Conservation (phyloP, 2,113 vertebrate species). For the Cercopithecus mona region DNA sequence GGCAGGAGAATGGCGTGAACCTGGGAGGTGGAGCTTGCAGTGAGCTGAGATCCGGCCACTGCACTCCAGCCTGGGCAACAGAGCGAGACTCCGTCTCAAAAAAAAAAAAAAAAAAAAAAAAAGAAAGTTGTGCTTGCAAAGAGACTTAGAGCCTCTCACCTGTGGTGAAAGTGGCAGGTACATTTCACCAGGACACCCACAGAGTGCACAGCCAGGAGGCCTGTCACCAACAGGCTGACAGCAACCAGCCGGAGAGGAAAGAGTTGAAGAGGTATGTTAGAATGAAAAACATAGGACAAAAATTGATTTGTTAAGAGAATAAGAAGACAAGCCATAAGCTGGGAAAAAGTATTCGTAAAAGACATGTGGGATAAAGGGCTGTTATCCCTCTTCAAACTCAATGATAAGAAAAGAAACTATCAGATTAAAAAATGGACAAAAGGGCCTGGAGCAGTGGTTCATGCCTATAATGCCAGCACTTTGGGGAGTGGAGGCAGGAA, state of each 20-base stretch:
- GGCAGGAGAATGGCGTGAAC: too few species aligned
- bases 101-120: too few species aligned
- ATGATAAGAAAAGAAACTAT: not conserved
- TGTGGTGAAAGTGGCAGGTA: slow-evolving; percentile 89
- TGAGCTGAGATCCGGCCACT: too few species aligned
- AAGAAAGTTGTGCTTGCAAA: not conserved
- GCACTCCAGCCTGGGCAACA: too few species aligned
- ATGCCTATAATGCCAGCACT: not conserved
- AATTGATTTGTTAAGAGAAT: not conserved
- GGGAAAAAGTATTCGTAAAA: not conserved
- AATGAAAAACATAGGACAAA: not conserved
- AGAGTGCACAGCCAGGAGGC: slow-evolving; percentile 90
- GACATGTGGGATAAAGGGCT: not conserved
- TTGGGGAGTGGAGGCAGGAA: not conserved
- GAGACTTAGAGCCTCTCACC: slow-evolving; percentile 81
- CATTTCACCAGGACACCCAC: slow-evolving; percentile 91
- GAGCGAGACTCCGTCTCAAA: too few species aligned
- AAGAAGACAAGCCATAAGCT: not conserved
- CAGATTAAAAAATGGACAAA: not conserved
- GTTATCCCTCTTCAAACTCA: not conserved
- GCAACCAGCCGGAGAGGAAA: slow-evolving; percentile 86
- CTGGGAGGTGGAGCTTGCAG: too few species aligned
- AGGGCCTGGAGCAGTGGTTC: not conserved
- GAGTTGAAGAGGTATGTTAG: not conserved
- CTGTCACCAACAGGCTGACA: slow-evolving; percentile 89